phyloP scores from a whole-genome alignment of 2,113 vertebrate genomes.

The Hassar affinis region DNA sequence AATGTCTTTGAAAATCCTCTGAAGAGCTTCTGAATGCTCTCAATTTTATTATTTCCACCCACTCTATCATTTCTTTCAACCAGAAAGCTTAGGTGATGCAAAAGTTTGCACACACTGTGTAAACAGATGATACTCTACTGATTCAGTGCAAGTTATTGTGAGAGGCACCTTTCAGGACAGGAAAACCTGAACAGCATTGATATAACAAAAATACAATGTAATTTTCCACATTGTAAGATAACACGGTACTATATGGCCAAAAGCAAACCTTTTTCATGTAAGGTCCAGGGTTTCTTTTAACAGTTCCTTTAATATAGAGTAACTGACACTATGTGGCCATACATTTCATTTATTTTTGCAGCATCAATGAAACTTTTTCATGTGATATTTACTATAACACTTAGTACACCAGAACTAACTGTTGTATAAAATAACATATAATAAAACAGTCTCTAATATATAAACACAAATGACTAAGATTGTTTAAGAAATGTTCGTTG shows the following conservation, averaged over 20 bases:
- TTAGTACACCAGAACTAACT: not conserved
- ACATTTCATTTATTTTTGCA: not conserved
- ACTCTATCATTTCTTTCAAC: not conserved
- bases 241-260: no score
- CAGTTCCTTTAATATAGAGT: not conserved
- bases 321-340: not conserved
- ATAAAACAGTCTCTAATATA: not conserved
- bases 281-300: no score
- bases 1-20: not conserved
- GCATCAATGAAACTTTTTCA: not conserved
- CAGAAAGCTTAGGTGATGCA: not conserved
- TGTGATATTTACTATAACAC: not conserved
- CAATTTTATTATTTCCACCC: no score
- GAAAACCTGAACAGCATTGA: not conserved
- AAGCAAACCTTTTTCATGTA: not conserved
- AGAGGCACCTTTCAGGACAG: not conserved
- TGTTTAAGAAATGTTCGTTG: conserved; percentile 32
- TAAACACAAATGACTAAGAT: not conserved
- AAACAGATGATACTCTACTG: not conserved
- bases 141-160: not conserved
- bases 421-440: not conserved
- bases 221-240: not conserved
- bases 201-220: not conserved
- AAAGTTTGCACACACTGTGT: not conserved
- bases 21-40: not conserved